These are phyloP conservation scores for Diogma glabrata DNA, from an alignment of 2,888 invertebrate genomes.

Conservation along the genomic window DNA sequence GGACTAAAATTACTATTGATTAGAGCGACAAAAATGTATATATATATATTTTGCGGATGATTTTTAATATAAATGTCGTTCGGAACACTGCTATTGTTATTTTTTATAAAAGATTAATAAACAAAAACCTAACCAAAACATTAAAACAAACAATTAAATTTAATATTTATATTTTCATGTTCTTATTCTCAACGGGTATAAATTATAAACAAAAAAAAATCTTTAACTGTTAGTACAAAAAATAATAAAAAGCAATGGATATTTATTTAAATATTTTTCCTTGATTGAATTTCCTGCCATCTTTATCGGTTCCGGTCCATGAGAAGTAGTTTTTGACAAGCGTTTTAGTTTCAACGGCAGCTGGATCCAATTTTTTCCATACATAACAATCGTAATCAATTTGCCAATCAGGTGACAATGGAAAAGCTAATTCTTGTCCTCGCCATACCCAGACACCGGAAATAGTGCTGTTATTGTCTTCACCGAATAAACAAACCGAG, in stretches of 20 bases:
- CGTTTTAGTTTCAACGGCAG: conserved; percentile 67
- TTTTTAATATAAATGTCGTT: too few relatives aligned
- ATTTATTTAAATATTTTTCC: conserved; percentile 97
- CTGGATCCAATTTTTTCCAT: conserved; percentile 88
- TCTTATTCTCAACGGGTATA: conserved; percentile 1
- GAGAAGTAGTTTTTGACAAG: conserved; percentile 82
- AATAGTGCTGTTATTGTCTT: conserved; percentile 83
- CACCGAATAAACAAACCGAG: conserved; percentile 86
- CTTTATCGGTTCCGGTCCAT: conserved; percentile 77
- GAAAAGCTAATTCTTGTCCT: conserved; percentile 86
- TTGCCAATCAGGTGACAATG: conserved; percentile 86
- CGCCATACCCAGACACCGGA: conserved; percentile 98
- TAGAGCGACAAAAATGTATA: too few relatives aligned
- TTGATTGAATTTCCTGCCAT: conserved; percentile 90
- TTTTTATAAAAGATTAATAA: too few relatives aligned
- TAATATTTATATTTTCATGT: too few relatives aligned
- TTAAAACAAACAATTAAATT: too few relatives aligned
- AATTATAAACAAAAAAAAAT: conserved; percentile 5
- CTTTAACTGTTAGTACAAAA: too few relatives aligned
- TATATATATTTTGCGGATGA: too few relatives aligned
- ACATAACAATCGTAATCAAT: conserved; percentile 93
- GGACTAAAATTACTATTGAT: too few relatives aligned
- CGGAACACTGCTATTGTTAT: too few relatives aligned
- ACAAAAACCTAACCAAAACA: too few relatives aligned
- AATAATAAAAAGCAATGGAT: background rate